These are phyloP conservation scores for Dasysyrphus albostriatus DNA, from an alignment of 2,888 invertebrate species.

Conservation along the genomic window DNA sequence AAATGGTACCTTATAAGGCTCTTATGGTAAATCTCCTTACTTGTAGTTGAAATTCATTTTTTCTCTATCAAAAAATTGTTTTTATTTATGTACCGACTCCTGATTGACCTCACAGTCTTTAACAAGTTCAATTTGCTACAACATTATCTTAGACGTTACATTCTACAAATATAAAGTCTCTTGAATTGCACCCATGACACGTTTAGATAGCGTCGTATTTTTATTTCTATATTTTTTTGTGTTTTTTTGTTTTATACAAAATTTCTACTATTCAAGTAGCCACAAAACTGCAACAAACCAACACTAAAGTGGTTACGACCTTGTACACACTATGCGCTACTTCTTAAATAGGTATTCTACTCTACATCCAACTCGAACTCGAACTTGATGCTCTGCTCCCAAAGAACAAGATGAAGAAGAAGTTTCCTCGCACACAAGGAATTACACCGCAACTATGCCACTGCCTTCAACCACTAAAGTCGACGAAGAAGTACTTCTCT, in stretches of 20 bases:
- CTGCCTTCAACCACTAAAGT: slow-evolving; percentile 52
- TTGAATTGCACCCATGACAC: slow-evolving; percentile 56
- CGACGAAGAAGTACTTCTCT: slow-evolving; percentile 43
- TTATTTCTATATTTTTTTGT: neutral
- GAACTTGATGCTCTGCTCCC: slow-evolving; percentile 8
- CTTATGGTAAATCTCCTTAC: neutral
- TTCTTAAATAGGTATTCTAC: neutral
- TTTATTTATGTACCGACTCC: too few relatives aligned
- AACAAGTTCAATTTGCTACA: slow-evolving; percentile 19
- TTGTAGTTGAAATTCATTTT: neutral
- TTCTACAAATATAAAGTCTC: neutral
- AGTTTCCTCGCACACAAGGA: slow-evolving; percentile 69
- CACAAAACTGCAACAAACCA: slow-evolving; percentile 74
- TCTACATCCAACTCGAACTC: slow-evolving; percentile 8
- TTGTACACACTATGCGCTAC: slow-evolving; percentile 53
- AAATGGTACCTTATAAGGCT: too few relatives aligned
- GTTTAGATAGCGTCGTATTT: slow-evolving; percentile 31
- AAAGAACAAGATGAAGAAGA: slow-evolving; percentile 38
- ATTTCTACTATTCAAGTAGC: slow-evolving; percentile 53
- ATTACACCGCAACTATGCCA: slow-evolving; percentile 68
- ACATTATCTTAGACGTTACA: neutral
- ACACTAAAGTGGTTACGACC: slow-evolving; percentile 74
- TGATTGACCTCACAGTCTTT: slow-evolving; percentile 34
- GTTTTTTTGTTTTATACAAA: slow-evolving; percentile 1
- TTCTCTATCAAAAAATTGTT: too few relatives aligned